Conservation (phyloP, 1,140 invertebrate species). For the Drosophila equinoxialis region DNA sequence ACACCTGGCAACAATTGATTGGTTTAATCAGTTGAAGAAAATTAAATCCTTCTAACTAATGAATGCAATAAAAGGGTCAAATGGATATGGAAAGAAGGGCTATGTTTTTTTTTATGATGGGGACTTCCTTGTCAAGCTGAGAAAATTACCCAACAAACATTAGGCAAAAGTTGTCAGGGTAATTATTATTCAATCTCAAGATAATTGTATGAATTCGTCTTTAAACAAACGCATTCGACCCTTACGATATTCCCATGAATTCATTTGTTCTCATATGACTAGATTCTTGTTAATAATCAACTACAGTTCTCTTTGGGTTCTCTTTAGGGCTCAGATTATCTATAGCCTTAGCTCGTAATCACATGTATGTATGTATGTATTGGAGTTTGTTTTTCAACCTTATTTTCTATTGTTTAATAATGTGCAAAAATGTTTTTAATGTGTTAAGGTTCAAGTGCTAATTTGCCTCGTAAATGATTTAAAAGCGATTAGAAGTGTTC, state of each 20-base stretch:
- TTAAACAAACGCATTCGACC: too few relatives aligned
- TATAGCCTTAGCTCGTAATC: neutral
- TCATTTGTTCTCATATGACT: neutral
- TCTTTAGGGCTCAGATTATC: neutral
- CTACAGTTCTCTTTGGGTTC: neutral
- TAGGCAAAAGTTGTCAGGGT: too few relatives aligned
- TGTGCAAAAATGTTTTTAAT: conserved; percentile 28
- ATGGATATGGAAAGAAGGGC: too few relatives aligned
- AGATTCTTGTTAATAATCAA: neutral
- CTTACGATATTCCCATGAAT: neutral
- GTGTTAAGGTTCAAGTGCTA: conserved; percentile 54
- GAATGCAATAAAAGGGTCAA: too few relatives aligned
- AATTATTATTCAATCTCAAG: too few relatives aligned
- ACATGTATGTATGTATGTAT: neutral
- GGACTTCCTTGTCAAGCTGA: too few relatives aligned
- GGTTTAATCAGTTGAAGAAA: too few relatives aligned
- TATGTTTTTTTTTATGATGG: too few relatives aligned
- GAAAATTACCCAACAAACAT: too few relatives aligned
- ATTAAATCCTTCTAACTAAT: too few relatives aligned
- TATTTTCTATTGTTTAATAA: conserved; percentile 15
- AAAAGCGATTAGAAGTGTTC: conserved; percentile 68
- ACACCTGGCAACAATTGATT: too few relatives aligned
- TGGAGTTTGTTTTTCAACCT: conserved; percentile 14
- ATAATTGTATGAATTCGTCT: too few relatives aligned
- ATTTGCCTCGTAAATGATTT: conserved; percentile 77